Evolutionary conservation across 2,113 vertebrate species (phyloP), one percentile per base, ranked within the genome.

Genomic region (Solea solea): DNA sequence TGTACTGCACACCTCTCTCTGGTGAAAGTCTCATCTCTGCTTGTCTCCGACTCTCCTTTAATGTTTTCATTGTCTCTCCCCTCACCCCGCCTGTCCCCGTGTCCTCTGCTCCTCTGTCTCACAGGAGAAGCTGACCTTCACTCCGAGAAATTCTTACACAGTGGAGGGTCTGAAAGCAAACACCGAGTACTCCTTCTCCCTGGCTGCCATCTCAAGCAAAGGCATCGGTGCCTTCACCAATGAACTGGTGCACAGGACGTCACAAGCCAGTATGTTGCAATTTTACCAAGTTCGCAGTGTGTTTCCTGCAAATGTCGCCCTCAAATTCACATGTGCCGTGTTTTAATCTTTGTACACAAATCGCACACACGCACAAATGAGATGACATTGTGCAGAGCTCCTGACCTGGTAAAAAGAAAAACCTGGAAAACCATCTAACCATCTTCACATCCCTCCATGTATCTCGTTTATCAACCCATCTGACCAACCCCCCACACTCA

Each of bases 261-360:
- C 96, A 65, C 97, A 98, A 96, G 97, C 98, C 92, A 99, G 98
- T 99, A 98, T 87, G 97, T 99, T 66, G 73, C 68, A 53, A n/a
- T 74, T 76, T 76, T 21, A 61, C 73, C 54, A 64, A 44, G 12
- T 42, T 78, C 34, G 59, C 48, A 44, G 7, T 2, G 13, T 63
- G n/a, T 34, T 62, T 21, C 60, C 40, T 67, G 40, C 68, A 45
- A 48, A 68, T 34, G 21, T 10, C 21, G 44, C 28, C 34, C 45
- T 40, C 73, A 48, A 2, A 34, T 62, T 34, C 21, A 0, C 54
- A 57, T 63, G 55, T 51, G 16, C 78, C 39, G 3, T 57, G 14
- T 64, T 71, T 70, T n/a, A 58, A 34, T 53, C 27, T 75, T 73
- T 54, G 58, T 60, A 60, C 67, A 61, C 16, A 51, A 41, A 34